phyloP scores from a whole-genome alignment of 2,113 vertebrate genomes.

The Campylorhamphus procurvoides region DNA sequence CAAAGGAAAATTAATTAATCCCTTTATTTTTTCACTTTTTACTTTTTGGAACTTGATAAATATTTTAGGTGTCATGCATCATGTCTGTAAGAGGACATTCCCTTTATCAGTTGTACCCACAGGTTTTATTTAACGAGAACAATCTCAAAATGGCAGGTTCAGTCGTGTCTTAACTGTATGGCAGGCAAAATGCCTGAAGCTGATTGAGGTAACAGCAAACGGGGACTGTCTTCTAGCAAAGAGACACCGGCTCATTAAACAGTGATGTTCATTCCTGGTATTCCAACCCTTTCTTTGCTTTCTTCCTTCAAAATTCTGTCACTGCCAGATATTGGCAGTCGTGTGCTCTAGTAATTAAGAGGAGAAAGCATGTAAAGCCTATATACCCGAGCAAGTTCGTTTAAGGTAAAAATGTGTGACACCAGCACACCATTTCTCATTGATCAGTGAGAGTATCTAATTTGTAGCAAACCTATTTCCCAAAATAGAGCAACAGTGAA shows the following conservation, averaged over 20 bases:
- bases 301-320: constrained; percentile 19
- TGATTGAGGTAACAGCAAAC: neutral
- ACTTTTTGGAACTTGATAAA: neutral
- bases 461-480: neutral
- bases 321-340: neutral
- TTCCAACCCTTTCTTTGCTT: constrained; percentile 9
- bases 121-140: neutral
- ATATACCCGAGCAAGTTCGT: neutral
- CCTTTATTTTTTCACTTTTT: neutral
- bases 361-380: neutral
- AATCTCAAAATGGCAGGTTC: constrained; percentile 2
- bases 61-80: neutral
- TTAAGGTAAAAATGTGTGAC: neutral
- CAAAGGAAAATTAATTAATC: neutral
- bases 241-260: neutral
- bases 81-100: neutral
- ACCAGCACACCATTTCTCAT: neutral
- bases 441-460: neutral
- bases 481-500: neutral
- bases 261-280: constrained; percentile 17
- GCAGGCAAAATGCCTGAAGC: constrained; percentile 46
- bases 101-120: neutral
- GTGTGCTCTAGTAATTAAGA: neutral
- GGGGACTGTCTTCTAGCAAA: neutral
- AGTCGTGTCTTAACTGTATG: constrained; percentile 32